A percentile compares a stretch with the other conserved stretches of the same genome.
Evolutionary conservation across 1,140 invertebrate species (phyloP).

Genomic region (Myzus persicae): DNA sequence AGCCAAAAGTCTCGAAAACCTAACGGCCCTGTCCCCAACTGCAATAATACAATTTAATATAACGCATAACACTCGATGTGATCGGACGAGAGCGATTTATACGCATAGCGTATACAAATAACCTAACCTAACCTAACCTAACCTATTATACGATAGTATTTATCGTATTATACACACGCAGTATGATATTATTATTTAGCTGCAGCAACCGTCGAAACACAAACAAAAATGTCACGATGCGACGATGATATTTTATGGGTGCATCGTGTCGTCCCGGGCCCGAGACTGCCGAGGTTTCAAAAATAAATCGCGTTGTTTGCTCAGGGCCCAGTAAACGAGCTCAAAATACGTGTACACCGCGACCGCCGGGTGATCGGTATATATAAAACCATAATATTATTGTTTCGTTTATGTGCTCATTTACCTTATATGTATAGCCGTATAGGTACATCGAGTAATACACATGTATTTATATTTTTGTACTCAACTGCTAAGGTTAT

Average conservation of each 20-base stretch:
- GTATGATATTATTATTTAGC: not conserved
- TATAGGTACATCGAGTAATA: not conserved
- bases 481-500: too few species aligned
- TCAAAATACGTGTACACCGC: not conserved
- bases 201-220: not conserved
- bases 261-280: not conserved
- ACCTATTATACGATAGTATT: too few species aligned
- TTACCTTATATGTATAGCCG: not conserved
- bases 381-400: not conserved
- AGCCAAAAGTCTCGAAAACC: not conserved
- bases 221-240: not conserved
- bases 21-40: not conserved
- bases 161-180: too few species aligned
- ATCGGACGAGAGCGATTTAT: not conserved
- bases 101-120: too few species aligned
- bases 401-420: not conserved
- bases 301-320: slow-evolving; percentile 33
- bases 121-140: too few species aligned
- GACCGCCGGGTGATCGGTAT: not conserved
- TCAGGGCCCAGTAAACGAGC: slow-evolving; percentile 39
- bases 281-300: not conserved
- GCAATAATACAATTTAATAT: not conserved
- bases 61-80: not conserved
- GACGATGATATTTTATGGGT: not conserved
- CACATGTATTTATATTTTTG: too few species aligned